Evolutionary conservation across 1,140 invertebrate genomes (phyloP).

Genomic region (Danaus plexippus): DNA sequence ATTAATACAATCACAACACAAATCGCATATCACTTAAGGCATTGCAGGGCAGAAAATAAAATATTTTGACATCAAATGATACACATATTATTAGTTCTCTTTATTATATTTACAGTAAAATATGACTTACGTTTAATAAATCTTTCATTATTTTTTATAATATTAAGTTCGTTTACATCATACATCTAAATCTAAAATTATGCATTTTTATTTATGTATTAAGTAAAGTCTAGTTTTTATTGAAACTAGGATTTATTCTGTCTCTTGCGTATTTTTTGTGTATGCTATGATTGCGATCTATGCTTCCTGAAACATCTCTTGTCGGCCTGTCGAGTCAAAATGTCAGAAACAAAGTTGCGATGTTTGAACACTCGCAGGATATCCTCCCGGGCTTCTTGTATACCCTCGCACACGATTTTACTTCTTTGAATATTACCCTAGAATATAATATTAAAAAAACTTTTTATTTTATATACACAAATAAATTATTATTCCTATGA

Average conservation of each 20-base stretch:
- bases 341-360: constrained; percentile 88
- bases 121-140: too few species aligned
- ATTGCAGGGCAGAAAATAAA: too few species aligned
- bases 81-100: too few species aligned
- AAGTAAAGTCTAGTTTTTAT: too few species aligned
- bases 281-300: constrained; percentile 64
- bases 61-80: too few species aligned
- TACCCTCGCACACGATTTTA: constrained; percentile 92
- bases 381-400: constrained; percentile 88
- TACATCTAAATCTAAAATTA: not conserved
- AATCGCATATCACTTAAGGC: too few species aligned
- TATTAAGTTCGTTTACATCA: constrained; percentile 4
- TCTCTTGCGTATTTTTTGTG: constrained; percentile 21
- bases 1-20: too few species aligned
- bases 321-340: constrained; percentile 89
- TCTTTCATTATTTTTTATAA: too few species aligned
- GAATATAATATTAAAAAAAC: constrained; percentile 16
- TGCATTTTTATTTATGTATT: too few species aligned
- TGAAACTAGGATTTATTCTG: constrained; percentile 1
- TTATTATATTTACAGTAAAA: too few species aligned
- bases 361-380: constrained; percentile 94
- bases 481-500: too few species aligned
- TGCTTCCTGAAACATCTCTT: constrained; percentile 93
- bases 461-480: not conserved
- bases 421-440: constrained; percentile 96